These are phyloP conservation scores for Leptopilina syphax DNA, from an alignment of 2,888 invertebrate genomes.

Conservation along the genomic window DNA sequence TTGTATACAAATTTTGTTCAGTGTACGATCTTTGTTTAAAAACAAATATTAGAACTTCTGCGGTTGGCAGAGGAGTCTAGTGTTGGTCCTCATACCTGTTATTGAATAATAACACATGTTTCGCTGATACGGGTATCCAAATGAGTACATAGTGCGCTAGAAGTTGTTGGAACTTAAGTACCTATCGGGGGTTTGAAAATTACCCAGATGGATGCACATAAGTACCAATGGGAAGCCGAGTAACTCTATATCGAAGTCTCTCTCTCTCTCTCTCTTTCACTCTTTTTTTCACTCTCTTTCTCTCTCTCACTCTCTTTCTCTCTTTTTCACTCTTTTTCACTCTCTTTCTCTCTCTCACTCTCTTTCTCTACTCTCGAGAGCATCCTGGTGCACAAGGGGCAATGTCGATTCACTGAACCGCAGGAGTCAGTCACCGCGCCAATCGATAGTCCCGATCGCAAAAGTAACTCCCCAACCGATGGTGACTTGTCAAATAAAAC, in stretches of 20 bases:
- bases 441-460: slow-evolving; percentile 24
- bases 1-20: too few species aligned
- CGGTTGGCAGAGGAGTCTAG: neutral
- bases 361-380: neutral
- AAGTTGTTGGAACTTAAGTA: slow-evolving; percentile 26
- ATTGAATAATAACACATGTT: slow-evolving; percentile 42
- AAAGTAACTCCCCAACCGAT: slow-evolving; percentile 17
- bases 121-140: slow-evolving; percentile 23
- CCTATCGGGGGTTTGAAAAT: slow-evolving; percentile 14
- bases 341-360: neutral
- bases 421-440: slow-evolving; percentile 34
- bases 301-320: neutral
- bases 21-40: too few species aligned
- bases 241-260: slow-evolving; percentile 25
- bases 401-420: slow-evolving; percentile 36
- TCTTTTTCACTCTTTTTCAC: neutral
- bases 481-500: slow-evolving; percentile 40
- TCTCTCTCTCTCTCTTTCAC: neutral
- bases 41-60: too few species aligned
- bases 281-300: neutral
- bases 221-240: slow-evolving; percentile 23
- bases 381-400: slow-evolving; percentile 38
- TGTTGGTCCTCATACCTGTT: slow-evolving; percentile 36
- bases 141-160: slow-evolving; percentile 26
- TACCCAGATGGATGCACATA: slow-evolving; percentile 36